These are phyloP conservation scores for Corella eumyota DNA, from an alignment of 23 tunicate genomes.

Conservation along the genomic window DNA sequence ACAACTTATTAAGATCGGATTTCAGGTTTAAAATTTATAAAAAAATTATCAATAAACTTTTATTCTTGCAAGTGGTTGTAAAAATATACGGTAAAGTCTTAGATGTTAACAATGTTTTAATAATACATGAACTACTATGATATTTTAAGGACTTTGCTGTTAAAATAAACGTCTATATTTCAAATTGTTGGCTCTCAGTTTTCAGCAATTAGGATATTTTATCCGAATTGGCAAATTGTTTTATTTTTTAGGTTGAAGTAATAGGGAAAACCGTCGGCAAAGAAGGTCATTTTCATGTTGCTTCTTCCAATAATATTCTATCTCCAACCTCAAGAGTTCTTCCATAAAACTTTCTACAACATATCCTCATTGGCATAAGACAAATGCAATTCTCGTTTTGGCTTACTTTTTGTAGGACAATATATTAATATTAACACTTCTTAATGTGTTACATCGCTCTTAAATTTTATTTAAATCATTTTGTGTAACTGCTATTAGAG, in stretches of 20 bases:
- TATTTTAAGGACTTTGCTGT: too few species aligned
- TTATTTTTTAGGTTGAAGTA: conserved; percentile 57
- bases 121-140: too few species aligned
- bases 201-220: too few species aligned
- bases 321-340: conserved; percentile 82
- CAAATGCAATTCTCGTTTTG: too few species aligned
- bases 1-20: conserved; percentile 51
- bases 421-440: too few species aligned
- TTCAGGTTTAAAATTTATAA: conserved; percentile 36
- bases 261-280: conserved; percentile 69
- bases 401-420: too few species aligned
- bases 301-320: conserved; percentile 43
- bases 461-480: too few species aligned
- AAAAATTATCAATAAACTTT: background rate
- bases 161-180: too few species aligned
- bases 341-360: conserved; percentile 28
- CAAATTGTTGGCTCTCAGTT: too few species aligned
- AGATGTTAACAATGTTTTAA: background rate
- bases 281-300: conserved; percentile 23
- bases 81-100: background rate
- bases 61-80: background rate
- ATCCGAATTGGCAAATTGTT: background rate
- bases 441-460: too few species aligned
- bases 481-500: too few species aligned
- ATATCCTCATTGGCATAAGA: too few species aligned